These are phyloP conservation scores for Butorides virescens DNA, from an alignment of 2,113 vertebrate species.

Conservation along the genomic window DNA sequence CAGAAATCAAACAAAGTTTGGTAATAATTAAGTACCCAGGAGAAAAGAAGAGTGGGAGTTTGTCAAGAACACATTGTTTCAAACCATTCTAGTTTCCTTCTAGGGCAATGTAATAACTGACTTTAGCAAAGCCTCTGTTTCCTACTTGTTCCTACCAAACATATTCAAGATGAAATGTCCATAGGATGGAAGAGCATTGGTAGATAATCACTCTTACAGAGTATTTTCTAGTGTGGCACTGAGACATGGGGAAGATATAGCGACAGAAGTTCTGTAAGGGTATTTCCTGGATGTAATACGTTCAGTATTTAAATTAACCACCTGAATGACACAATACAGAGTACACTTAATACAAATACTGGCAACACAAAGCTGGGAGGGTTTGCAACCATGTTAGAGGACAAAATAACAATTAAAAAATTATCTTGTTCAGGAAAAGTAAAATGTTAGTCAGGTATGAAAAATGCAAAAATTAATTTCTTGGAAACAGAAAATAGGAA, in stretches of 20 bases:
- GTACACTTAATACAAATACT: background rate
- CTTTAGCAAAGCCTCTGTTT: background rate
- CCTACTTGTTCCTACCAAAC: background rate
- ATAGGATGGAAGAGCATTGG: background rate
- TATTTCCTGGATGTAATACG: background rate
- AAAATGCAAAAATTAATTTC: background rate
- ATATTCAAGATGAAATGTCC: background rate
- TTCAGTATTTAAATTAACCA: background rate
- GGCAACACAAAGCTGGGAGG: background rate
- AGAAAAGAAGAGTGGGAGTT: background rate
- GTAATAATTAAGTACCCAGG: background rate
- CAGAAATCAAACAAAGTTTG: background rate
- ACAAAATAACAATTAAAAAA: background rate
- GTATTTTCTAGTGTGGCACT: background rate
- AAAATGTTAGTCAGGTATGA: background rate
- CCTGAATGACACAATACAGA: background rate
- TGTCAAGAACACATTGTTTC: background rate
- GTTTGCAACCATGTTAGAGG: background rate
- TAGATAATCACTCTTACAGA: background rate
- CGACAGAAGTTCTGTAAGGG: background rate
- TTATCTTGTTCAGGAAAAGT: background rate
- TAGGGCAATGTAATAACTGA: background rate
- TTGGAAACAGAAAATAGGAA: background rate
- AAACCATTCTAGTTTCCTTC: background rate
- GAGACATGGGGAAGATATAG: background rate